A percentile compares a stretch with the other conserved stretches of the same genome.
These are phyloP conservation scores for Montipora sp. DNA, from an alignment of 64 coral and sea anemone species.

Conservation along the genomic window DNA sequence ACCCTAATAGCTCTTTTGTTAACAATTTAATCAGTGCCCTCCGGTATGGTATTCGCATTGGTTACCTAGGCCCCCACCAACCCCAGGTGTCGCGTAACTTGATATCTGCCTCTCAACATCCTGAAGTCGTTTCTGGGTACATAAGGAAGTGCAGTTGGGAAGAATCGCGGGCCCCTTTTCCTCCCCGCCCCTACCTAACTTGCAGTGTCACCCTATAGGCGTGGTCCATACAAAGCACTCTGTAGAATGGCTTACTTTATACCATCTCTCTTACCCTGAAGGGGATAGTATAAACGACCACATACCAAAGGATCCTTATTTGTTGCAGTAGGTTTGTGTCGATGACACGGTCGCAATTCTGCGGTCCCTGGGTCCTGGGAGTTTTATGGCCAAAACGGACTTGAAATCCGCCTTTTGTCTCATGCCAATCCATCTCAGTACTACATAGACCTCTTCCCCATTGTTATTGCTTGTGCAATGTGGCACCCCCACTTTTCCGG, in stretches of 20 bases:
- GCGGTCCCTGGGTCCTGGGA: not conserved
- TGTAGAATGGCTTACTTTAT: conserved; percentile 2
- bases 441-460: not conserved
- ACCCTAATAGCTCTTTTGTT: conserved; percentile 5
- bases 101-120: not conserved
- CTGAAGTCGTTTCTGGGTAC: too few relatives aligned
- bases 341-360: conserved; percentile 14
- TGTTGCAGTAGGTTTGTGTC: not conserved
- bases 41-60: not conserved
- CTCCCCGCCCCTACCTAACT: too few relatives aligned
- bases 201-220: too few relatives aligned
- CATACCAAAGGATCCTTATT: conserved; percentile 7
- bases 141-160: too few relatives aligned
- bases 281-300: conserved; percentile 4
- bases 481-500: not conserved
- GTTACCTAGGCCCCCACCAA: not conserved
- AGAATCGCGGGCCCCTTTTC: too few relatives aligned
- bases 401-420: too few relatives aligned
- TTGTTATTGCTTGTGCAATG: not conserved
- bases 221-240: too few relatives aligned
- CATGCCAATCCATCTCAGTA: too few relatives aligned
- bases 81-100: too few relatives aligned
- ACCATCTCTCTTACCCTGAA: conserved; percentile 9
- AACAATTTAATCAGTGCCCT: not conserved
- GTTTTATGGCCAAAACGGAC: too few relatives aligned